phyloP scores from a whole-genome alignment of 2,113 vertebrate genomes.

The Colius striatus region DNA sequence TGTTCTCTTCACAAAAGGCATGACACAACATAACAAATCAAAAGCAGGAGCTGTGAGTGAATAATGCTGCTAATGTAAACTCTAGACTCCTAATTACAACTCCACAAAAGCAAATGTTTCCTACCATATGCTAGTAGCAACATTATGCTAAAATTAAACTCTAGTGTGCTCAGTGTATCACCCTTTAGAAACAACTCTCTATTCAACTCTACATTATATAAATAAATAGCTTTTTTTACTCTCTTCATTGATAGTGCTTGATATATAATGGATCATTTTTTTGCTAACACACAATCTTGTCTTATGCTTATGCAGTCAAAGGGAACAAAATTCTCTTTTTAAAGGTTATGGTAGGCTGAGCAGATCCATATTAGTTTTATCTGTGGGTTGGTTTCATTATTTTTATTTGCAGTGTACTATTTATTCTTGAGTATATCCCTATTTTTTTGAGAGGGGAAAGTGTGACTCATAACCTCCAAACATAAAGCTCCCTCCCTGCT shows the following conservation, averaged over 20 bases:
- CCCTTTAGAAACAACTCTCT: not conserved
- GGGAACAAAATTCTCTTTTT: not conserved
- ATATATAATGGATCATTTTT: not conserved
- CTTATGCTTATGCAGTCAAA: not conserved
- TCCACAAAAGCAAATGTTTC: not conserved
- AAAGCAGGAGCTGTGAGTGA: not conserved
- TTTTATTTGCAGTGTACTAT: not conserved
- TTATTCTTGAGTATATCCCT: not conserved
- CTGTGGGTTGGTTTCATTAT: not conserved
- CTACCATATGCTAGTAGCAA: not conserved
- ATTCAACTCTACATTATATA: not conserved
- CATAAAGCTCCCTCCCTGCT: not conserved
- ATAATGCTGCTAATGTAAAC: not conserved
- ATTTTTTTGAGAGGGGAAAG: accelerated
- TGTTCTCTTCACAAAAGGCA: not conserved
- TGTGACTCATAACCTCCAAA: not conserved
- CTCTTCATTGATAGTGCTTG: not conserved
- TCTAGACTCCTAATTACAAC: not conserved
- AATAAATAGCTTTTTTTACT: not conserved
- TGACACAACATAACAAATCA: not conserved
- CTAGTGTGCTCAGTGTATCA: not conserved
- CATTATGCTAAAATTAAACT: not conserved
- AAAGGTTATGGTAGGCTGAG: not conserved
- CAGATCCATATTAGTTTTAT: not conserved
- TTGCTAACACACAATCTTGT: not conserved